Base-by-base conservation (phyloP, 1,140 invertebrate genomes). In the Semibalanus balanoides region DNA sequence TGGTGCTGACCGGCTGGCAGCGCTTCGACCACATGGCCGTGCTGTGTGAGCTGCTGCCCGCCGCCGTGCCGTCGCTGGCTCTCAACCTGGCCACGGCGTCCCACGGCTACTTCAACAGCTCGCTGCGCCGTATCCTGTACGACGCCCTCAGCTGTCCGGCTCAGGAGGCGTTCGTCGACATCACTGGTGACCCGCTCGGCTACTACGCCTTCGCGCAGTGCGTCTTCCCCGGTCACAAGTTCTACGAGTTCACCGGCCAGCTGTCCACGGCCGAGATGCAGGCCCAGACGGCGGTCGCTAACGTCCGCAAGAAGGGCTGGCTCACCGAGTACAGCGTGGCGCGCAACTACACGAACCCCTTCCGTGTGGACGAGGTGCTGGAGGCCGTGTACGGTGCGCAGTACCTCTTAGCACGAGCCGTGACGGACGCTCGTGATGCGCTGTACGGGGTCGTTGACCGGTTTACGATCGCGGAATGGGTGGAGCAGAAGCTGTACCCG, bases 11-110 rank as follows among this genome's bases (percentile, higher is more conserved):
- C n/a, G 82, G 90, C 0, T 92, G 91, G 90, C 90, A 91, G 79
- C 84, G 90, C 79, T 97, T 94, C 82, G 94, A 96, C 83, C 96
- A 99, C 83, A 94, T 95, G 86, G 93, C 94, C 5, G 89, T 93
- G 0, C 86, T 98, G 27, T 97, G 94, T 83, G 97, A 99, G 85
- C 84, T 97, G 11, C 83, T 99, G n/a, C 92, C 93, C 0, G 87
- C 88, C 0, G 88, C 90, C 3, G 84, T 98, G 76, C 96, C 96
- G 14, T 91, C 90, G 0, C 83, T 94, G 7, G 88, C 87, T 0
- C 80, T 91, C 0, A 89, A 88, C 82, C 82, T 91, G 22, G 76
- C 88, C 11, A 87, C 88, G 0, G 83, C 86, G 0, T 85, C 85
- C 22, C 84, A 86, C 79, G 90, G 90, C 1, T 88, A 87, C 80